Percentiles rank a stretch among this genome's conserved stretches.
Evolutionary conservation across 2,797 vertebrate species (phyloP).

Genomic region (Naso thynnoides): DNA sequence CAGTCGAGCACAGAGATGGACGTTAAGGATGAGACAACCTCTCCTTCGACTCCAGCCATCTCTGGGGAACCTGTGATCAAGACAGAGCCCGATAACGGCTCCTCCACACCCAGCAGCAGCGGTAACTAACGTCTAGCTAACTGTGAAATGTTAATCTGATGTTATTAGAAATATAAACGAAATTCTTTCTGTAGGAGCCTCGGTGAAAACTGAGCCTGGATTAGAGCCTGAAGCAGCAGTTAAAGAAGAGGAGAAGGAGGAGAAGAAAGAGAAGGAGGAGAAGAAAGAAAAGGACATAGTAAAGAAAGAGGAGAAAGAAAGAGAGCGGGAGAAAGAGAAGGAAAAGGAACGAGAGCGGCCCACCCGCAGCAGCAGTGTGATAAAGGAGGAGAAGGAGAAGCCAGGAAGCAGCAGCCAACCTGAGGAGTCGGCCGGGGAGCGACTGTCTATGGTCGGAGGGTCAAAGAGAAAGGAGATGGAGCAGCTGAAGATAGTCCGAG

Average conservation of each 20-base stretch:
- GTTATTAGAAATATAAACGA: background rate
- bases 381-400: constrained; percentile 86
- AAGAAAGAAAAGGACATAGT: constrained; percentile 83
- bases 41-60: constrained; percentile 71
- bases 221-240: constrained; percentile 86
- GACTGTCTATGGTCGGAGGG: constrained; percentile 83
- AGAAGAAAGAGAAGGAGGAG: constrained; percentile 87
- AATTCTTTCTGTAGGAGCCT: constrained; percentile 59
- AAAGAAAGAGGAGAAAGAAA: constrained; percentile 85
- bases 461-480: constrained; percentile 96
- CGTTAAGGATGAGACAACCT: constrained; percentile 89
- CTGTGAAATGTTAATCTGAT: background rate
- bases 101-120: constrained; percentile 79
- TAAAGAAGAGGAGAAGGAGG: constrained; percentile 91
- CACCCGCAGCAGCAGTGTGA: constrained; percentile 59
- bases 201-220: constrained; percentile 81
- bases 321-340: constrained; percentile 86
- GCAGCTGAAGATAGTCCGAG: constrained; percentile 91
- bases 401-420: constrained; percentile 80
- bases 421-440: constrained; percentile 79
- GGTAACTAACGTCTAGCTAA: constrained; percentile 60
- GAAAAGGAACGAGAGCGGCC: constrained; percentile 80
- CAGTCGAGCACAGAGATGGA: constrained; percentile 94
- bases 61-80: constrained; percentile 85
- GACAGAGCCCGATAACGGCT: constrained; percentile 88